Evolutionary conservation across 2,888 invertebrate genomes (phyloP).

Genomic region (Drosophila multiciliata): DNA sequence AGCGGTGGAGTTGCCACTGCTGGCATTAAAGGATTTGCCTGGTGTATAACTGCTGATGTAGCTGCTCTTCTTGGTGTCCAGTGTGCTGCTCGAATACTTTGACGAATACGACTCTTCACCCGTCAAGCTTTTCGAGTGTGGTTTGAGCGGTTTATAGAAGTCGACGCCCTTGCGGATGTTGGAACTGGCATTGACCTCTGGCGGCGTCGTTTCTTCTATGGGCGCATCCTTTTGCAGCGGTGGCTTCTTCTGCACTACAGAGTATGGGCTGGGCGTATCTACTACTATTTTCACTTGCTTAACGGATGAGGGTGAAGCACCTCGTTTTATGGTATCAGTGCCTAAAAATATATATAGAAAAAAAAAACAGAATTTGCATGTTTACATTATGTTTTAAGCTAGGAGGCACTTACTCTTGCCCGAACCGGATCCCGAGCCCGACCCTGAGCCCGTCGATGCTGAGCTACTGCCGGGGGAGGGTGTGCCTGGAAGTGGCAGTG

Average conservation of each 20-base stretch:
- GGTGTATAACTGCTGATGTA: conserved; percentile 59
- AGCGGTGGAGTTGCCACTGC: conserved; percentile 65
- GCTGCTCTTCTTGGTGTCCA: conserved; percentile 73
- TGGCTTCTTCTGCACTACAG: conserved; percentile 80
- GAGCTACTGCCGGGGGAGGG: conserved; percentile 94
- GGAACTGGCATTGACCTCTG: conserved; percentile 46
- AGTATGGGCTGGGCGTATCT: conserved; percentile 84
- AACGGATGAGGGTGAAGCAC: conserved; percentile 84
- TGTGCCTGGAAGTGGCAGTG: conserved; percentile 89
- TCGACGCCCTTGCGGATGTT: conserved; percentile 76
- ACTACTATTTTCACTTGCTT: conserved; percentile 83
- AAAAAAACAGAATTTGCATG: not conserved
- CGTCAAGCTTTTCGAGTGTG: conserved; percentile 67
- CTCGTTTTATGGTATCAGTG: conserved; percentile 85
- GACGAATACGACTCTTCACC: conserved; percentile 62
- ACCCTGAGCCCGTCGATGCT: conserved; percentile 91
- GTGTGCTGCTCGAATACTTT: conserved; percentile 62
- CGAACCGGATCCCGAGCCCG: conserved; percentile 87
- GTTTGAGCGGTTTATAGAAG: conserved; percentile 83
- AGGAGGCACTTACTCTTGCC: conserved; percentile 80
- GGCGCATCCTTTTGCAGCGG: conserved; percentile 75
- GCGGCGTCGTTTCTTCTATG: conserved; percentile 68
- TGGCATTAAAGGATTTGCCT: conserved; percentile 56
- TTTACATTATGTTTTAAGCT: not conserved
- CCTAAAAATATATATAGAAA: conserved; percentile 59